These are phyloP conservation scores for Gortyna flavago DNA, from an alignment of 2,888 invertebrate species.

Conservation along the genomic window DNA sequence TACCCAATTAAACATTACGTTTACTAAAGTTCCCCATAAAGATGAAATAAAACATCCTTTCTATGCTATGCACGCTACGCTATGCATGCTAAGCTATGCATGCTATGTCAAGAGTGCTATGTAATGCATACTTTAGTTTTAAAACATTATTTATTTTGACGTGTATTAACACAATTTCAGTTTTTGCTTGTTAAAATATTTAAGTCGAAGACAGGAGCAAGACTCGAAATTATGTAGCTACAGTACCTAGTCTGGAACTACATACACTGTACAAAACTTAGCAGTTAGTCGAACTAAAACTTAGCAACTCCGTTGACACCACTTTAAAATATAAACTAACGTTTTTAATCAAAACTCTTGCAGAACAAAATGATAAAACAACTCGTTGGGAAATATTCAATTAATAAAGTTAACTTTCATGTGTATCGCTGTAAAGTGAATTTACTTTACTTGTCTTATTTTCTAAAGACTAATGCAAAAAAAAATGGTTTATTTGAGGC, in stretches of 20 bases:
- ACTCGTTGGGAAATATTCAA: background rate
- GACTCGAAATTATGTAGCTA: background rate
- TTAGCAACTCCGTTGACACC: slow-evolving; percentile 20
- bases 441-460: background rate
- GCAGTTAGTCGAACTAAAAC: slow-evolving; percentile 21
- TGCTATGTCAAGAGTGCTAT: background rate
- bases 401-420: slow-evolving; percentile 11
- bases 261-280: slow-evolving; percentile 20
- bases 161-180: background rate
- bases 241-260: background rate
- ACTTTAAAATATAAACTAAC: slow-evolving; percentile 4
- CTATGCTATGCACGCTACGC: background rate
- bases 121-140: background rate
- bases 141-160: background rate
- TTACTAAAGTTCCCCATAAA: background rate
- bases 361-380: background rate
- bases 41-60: background rate
- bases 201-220: background rate
- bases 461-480: background rate
- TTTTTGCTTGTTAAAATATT: slow-evolving; percentile 10
- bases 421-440: background rate
- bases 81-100: too few relatives aligned
- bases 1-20: background rate
- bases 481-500: background rate
- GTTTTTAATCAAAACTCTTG: slow-evolving; percentile 28